phyloP scores from a whole-genome alignment of 2,113 vertebrate species.

The Eidolon helvum region DNA sequence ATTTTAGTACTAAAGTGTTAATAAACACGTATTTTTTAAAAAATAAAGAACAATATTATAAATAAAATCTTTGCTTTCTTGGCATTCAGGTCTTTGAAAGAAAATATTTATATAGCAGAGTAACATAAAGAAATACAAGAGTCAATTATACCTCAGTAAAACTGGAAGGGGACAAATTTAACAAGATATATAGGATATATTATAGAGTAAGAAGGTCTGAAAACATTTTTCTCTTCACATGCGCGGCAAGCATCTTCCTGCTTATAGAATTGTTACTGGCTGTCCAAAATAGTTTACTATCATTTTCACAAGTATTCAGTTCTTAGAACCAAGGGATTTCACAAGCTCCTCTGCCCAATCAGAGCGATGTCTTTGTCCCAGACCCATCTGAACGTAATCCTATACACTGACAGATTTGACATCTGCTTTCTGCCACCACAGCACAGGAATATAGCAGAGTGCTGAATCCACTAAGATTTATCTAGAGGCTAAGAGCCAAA shows the following conservation, averaged over 20 bases:
- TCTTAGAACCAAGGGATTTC: conserved; percentile 22
- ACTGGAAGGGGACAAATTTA: not conserved
- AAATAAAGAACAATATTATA: conserved; percentile 21
- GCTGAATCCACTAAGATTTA: not conserved
- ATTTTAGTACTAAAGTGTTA: not conserved
- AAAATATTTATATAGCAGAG: not conserved
- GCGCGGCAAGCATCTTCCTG: not conserved
- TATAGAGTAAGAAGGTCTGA: not conserved
- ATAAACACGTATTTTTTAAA: not conserved
- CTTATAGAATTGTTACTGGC: not conserved
- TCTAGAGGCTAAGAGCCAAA: not conserved
- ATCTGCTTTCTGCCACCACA: not conserved
- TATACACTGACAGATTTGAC: not conserved
- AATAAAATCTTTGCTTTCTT: conserved; percentile 5
- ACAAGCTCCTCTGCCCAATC: not conserved
- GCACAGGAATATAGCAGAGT: not conserved
- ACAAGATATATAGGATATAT: not conserved
- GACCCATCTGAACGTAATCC: not conserved
- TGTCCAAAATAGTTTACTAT: conserved; percentile 15
- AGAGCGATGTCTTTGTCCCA: not conserved
- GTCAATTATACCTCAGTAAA: not conserved
- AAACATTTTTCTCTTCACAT: not conserved
- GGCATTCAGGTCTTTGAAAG: not conserved
- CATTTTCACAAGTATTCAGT: not conserved
- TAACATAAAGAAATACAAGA: not conserved